A percentile compares a stretch with the other conserved stretches of the same genome.
phyloP scores from a whole-genome alignment of 2,888 invertebrate species.

The Andrena chrysosceles region DNA sequence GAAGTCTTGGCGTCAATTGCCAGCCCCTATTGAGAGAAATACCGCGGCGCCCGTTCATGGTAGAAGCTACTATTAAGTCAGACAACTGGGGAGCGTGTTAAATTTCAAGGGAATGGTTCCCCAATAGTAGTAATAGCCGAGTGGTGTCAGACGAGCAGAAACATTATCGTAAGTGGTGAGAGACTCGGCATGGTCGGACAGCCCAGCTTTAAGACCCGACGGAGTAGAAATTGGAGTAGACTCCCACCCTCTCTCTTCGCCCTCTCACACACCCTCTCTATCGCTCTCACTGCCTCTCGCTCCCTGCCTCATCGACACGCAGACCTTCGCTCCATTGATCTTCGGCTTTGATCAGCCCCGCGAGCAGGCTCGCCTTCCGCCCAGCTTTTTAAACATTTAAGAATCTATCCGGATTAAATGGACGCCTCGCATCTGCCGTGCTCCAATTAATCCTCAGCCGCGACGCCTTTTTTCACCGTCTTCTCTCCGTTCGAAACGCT shows the following conservation, averaged over 20 bases:
- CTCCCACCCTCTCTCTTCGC: conserved; percentile 22
- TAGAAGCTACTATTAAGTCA: conserved; percentile 71
- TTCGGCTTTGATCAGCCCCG: conserved; percentile 52
- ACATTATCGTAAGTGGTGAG: conserved; percentile 75
- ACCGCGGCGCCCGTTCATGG: conserved; percentile 49
- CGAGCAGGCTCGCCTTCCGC: conserved; percentile 15
- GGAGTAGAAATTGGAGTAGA: conserved; percentile 65
- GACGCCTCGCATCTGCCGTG: conserved; percentile 27
- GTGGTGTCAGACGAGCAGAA: conserved; percentile 70
- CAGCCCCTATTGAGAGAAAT: conserved; percentile 61
- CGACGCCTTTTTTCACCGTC: conserved; percentile 1
- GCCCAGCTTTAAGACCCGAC: conserved; percentile 58
- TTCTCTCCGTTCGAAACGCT: background rate
- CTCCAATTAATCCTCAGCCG: conserved; percentile 41
- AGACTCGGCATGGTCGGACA: conserved; percentile 67
- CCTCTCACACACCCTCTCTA: background rate
- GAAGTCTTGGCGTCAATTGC: conserved; percentile 65
- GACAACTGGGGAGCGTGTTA: conserved; percentile 68
- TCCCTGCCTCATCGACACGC: conserved; percentile 42
- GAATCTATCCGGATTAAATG: conserved; percentile 41
- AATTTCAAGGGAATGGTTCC: conserved; percentile 73
- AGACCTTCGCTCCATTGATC: conserved; percentile 53
- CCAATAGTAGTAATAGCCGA: conserved; percentile 70
- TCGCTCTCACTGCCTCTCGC: background rate
- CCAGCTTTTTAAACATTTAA: conserved; percentile 50